These are phyloP conservation scores for Neodon shergylaensis DNA, from an alignment of 2,113 vertebrate genomes.

Conservation along the genomic window DNA sequence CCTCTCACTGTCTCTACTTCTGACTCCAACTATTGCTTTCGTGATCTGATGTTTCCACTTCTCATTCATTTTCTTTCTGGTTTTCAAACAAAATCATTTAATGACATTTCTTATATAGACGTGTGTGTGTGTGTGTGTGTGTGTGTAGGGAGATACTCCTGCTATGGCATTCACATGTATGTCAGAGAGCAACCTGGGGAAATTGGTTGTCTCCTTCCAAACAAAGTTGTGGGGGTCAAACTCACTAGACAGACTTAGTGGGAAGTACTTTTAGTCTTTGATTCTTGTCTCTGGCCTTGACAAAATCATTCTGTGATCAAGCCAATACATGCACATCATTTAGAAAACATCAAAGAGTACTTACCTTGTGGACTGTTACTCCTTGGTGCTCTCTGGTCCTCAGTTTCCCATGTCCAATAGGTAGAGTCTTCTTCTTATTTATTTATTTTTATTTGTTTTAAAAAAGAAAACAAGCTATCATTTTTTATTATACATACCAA, in stretches of 20 bases:
- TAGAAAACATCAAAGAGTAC: not conserved
- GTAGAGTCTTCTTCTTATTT: not conserved
- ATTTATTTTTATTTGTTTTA: too few relatives aligned
- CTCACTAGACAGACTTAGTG: not conserved
- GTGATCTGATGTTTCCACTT: not conserved
- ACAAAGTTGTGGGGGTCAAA: not conserved
- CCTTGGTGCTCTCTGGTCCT: not conserved
- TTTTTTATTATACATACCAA: too few relatives aligned
- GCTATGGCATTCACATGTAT: too few relatives aligned
- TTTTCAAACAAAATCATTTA: not conserved
- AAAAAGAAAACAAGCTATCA: too few relatives aligned
- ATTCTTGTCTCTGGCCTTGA: not conserved
- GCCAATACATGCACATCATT: not conserved
- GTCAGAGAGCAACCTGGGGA: not conserved
- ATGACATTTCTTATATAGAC: not conserved
- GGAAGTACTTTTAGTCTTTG: not conserved
- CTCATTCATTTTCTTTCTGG: not conserved
- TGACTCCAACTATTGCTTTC: not conserved
- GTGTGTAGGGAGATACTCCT: not conserved
- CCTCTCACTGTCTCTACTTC: not conserved
- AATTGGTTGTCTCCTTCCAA: not conserved
- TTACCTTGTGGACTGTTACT: not conserved
- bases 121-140: not conserved
- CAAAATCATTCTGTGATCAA: not conserved
- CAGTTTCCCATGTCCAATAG: not conserved